Conservation (phyloP, 2,797 vertebrate genomes). For the Microchirus variegatus region DNA sequence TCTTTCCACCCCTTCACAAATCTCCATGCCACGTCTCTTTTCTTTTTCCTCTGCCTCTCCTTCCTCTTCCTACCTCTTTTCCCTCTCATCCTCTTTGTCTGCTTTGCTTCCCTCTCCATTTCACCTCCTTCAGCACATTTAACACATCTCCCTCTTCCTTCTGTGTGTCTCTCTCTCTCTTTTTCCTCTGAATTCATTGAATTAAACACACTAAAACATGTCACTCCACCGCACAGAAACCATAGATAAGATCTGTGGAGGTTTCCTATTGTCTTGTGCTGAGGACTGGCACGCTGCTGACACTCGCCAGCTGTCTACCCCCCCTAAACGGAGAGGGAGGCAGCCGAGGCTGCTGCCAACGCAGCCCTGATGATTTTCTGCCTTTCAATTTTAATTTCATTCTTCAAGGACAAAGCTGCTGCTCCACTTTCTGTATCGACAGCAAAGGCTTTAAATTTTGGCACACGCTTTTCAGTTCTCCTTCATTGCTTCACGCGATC, state of each 20-base stretch:
- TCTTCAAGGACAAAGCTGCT: constrained; percentile 45
- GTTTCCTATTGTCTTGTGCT: constrained; percentile 3
- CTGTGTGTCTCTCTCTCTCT: neutral
- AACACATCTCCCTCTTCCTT: constrained; percentile 13
- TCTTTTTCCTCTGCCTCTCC: constrained; percentile 21
- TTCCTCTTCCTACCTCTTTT: constrained; percentile 20
- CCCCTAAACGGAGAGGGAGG: constrained; percentile 42
- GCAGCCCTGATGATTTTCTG: constrained; percentile 40
- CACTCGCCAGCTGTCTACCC: constrained; percentile 62
- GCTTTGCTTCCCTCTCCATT: constrained; percentile 13
- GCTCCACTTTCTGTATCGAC: constrained; percentile 31
- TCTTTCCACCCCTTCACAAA: constrained; percentile 1
- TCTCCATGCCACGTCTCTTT: constrained; percentile 18
- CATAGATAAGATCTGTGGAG: constrained; percentile 31
- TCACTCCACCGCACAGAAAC: constrained; percentile 38
- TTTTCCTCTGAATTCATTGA: constrained; percentile 17
- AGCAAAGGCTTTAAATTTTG: constrained; percentile 29
- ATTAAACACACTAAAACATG: constrained; percentile 47
- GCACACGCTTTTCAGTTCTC: neutral
- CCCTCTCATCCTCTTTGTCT: constrained; percentile 30
- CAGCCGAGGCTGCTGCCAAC: too few species aligned
- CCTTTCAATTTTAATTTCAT: constrained; percentile 35
- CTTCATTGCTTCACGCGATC: neutral
- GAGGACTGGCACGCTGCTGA: constrained; percentile 53
- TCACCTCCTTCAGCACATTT: constrained; percentile 30